Percentiles rank a stretch among this genome's conserved stretches.
Conservation (phyloP, 2,888 invertebrate genomes). For the Drosophila conformis region DNA sequence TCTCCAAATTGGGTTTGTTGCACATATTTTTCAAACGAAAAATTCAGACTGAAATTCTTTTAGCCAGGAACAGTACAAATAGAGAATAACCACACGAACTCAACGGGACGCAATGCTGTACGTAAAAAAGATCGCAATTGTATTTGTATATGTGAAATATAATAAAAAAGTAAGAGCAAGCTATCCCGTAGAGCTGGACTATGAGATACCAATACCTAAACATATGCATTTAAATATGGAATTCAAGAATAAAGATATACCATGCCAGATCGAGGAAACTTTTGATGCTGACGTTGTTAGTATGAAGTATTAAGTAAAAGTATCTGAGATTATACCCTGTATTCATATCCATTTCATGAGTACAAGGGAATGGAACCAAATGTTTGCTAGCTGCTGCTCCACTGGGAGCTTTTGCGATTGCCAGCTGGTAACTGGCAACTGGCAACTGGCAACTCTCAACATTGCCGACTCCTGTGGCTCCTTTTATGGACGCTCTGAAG, state of each 20-base stretch:
- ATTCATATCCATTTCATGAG: background rate
- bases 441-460: constrained; percentile 13
- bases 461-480: constrained; percentile 38
- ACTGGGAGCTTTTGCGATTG: constrained; percentile 29
- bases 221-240: background rate
- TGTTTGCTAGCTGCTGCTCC: constrained; percentile 13
- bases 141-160: constrained; percentile 1
- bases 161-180: constrained; percentile 1
- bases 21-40: constrained; percentile 36
- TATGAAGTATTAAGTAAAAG: background rate
- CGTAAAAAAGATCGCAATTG: background rate
- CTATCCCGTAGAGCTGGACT: background rate
- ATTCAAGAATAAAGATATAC: background rate
- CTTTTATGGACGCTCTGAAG: constrained; percentile 64
- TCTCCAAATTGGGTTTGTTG: background rate
- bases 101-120: constrained; percentile 16
- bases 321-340: background rate
- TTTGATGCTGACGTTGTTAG: background rate
- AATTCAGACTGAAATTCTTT: constrained; percentile 33
- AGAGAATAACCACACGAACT: constrained; percentile 12
- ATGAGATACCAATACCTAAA: background rate
- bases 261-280: background rate
- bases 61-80: constrained; percentile 19
- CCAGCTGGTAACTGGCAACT: constrained; percentile 22
- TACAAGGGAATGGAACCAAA: constrained; percentile 6